phyloP scores from a whole-genome alignment of 2,888 invertebrate genomes.

The Automeris io region DNA sequence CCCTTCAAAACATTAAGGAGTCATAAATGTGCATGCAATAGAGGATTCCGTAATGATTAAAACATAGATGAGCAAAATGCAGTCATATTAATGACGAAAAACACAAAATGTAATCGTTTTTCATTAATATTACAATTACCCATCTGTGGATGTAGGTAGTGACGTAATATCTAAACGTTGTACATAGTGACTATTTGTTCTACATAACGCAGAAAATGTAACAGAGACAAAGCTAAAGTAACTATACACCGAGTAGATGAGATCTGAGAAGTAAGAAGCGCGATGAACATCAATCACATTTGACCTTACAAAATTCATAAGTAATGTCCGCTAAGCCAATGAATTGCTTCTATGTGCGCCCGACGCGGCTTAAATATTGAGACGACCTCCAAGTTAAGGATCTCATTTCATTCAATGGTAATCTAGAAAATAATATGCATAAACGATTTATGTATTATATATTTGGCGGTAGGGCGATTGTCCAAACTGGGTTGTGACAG shows the following conservation, averaged over 20 bases:
- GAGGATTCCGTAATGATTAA: too few relatives aligned
- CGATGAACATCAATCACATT: constrained; percentile 12
- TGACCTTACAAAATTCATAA: constrained; percentile 20
- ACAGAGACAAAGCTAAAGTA: background rate
- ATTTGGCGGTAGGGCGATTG: too few relatives aligned
- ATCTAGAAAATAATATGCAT: background rate
- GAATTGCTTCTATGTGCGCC: constrained; percentile 16
- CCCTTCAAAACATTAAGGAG: too few relatives aligned
- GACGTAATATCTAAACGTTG: too few relatives aligned
- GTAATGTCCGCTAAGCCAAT: constrained; percentile 16
- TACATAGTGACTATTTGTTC: too few relatives aligned
- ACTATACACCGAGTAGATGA: background rate
- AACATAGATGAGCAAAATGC: too few relatives aligned
- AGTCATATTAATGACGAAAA: too few relatives aligned
- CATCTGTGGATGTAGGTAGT: too few relatives aligned
- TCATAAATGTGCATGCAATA: too few relatives aligned
- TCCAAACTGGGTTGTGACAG: too few relatives aligned
- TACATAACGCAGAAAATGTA: background rate
- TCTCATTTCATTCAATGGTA: constrained; percentile 9
- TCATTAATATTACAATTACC: too few relatives aligned
- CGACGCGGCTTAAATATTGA: constrained; percentile 10
- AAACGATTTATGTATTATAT: background rate
- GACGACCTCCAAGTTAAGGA: constrained; percentile 6
- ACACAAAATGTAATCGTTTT: too few relatives aligned
- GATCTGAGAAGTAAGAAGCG: constrained; percentile 10